phyloP scores from a whole-genome alignment of 2,113 vertebrate species.

The Actinemys pallida region DNA sequence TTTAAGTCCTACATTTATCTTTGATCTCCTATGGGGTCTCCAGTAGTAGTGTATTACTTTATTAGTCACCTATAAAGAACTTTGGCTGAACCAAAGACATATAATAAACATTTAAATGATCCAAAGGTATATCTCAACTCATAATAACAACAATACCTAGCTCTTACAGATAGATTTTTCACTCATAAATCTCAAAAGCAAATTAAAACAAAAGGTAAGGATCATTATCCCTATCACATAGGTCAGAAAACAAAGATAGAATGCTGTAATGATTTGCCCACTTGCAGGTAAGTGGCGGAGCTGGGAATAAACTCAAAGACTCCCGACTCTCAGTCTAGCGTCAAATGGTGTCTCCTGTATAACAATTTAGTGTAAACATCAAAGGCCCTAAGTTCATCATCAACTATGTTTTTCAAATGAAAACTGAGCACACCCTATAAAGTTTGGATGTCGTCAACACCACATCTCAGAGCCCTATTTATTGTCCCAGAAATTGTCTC shows the following conservation, averaged over 20 bases:
- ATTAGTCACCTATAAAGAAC: neutral
- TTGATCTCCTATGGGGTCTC: neutral
- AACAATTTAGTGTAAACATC: neutral
- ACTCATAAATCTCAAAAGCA: neutral
- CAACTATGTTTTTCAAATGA: neutral
- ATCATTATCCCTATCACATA: neutral
- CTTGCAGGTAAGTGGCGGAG: neutral
- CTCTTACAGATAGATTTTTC: neutral
- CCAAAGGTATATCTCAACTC: neutral
- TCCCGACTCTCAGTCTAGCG: neutral
- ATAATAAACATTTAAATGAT: neutral
- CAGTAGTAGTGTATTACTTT: neutral
- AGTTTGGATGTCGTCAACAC: neutral
- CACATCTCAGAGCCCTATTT: neutral
- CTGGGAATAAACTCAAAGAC: neutral
- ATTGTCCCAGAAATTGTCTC: neutral
- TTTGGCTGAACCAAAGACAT: neutral
- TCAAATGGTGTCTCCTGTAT: neutral
- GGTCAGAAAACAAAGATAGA: neutral
- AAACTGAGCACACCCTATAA: neutral
- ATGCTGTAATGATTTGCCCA: neutral
- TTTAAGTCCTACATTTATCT: neutral
- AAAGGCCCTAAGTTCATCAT: neutral
- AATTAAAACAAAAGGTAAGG: neutral
- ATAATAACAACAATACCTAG: neutral